These are phyloP conservation scores for rabbit (Oryctolagus cuniculus) DNA, from an alignment of 2,113 vertebrate genomes.

Conservation along the genomic window mOryCun1.1 NC_091436.1:16628501-16629000, in stretches of 20 bases:
- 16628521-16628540: background rate
- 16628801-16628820: constrained; percentile 76
- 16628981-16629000: background rate
- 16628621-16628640: background rate
- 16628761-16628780: constrained; percentile 83
- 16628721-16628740: constrained; percentile 82
- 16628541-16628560: background rate
- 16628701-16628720: constrained; percentile 74
- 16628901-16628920: constrained; percentile 26
- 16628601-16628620: background rate
- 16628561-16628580: background rate
- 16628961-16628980: constrained; percentile 27
- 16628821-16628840: constrained; percentile 69
- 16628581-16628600: background rate
- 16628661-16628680: background rate
- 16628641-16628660: background rate
- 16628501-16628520: background rate
- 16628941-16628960: constrained; percentile 6
- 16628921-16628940: constrained; percentile 47
- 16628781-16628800: constrained; percentile 81
- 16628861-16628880: constrained; percentile 47
- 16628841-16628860: constrained; percentile 72
- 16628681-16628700: constrained; percentile 1
- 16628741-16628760: constrained; percentile 84
- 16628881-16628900: constrained; percentile 31